Conservation (phyloP, 1,140 invertebrate genomes). For the Hycleus phaleratus region DNA sequence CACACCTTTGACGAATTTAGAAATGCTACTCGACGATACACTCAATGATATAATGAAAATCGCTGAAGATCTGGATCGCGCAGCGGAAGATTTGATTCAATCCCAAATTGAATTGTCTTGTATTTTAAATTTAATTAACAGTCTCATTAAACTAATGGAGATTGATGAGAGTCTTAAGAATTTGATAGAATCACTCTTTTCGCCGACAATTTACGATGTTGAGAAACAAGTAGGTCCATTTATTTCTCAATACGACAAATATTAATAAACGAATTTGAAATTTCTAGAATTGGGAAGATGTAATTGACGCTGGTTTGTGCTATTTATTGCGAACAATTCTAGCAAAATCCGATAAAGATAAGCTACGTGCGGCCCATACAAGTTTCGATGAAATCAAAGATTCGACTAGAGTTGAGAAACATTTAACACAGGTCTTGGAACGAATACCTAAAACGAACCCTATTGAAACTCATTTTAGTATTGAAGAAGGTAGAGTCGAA, state of each 20-base stretch:
- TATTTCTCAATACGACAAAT: neutral
- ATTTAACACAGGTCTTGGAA: slow-evolving; percentile 48
- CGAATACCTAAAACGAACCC: slow-evolving; percentile 34
- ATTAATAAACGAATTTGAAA: neutral
- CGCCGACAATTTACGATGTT: slow-evolving; percentile 28
- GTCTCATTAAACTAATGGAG: slow-evolving; percentile 35
- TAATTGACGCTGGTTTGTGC: slow-evolving; percentile 45
- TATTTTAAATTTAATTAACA: slow-evolving; percentile 30
- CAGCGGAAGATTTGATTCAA: slow-evolving; percentile 35
- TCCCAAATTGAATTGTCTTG: slow-evolving; percentile 31
- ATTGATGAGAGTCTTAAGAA: slow-evolving; percentile 25
- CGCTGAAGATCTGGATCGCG: slow-evolving; percentile 43
- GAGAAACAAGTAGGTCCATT: slow-evolving; percentile 35
- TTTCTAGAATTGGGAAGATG: slow-evolving; percentile 55
- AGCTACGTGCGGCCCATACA: slow-evolving; percentile 39
- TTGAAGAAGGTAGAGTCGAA: slow-evolving; percentile 8
- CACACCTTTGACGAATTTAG: slow-evolving; percentile 59
- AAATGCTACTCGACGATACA: slow-evolving; percentile 64
- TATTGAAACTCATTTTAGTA: neutral
- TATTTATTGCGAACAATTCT: slow-evolving; percentile 47
- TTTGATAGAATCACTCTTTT: slow-evolving; percentile 30
- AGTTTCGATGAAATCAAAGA: slow-evolving; percentile 45
- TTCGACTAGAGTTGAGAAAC: slow-evolving; percentile 51
- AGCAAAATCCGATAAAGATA: slow-evolving; percentile 44
- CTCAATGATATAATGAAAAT: slow-evolving; percentile 52